Evolutionary conservation across 2,888 invertebrate species (phyloP).

Genomic region (Melinaea menophilus): DNA sequence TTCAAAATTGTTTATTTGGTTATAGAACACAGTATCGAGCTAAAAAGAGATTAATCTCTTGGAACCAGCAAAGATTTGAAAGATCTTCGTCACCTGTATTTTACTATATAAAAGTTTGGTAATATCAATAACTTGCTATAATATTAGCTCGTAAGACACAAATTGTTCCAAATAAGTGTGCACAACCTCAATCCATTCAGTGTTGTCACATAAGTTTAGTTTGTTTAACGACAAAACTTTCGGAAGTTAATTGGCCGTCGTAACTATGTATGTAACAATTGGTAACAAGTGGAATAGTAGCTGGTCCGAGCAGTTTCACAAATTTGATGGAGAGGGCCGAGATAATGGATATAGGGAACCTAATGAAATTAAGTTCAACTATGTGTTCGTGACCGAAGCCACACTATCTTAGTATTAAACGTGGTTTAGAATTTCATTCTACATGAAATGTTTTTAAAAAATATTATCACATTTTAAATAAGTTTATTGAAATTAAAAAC

Average conservation of each 20-base stretch:
- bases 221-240: conserved; percentile 18
- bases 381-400: conserved; percentile 38
- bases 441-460: too few relatives aligned
- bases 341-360: conserved; percentile 29
- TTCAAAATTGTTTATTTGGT: too few relatives aligned
- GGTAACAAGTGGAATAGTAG: conserved; percentile 38
- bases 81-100: too few relatives aligned
- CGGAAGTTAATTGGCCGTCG: conserved; percentile 37
- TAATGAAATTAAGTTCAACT: conserved; percentile 66
- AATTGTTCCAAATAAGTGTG: not conserved
- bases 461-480: too few relatives aligned
- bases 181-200: not conserved
- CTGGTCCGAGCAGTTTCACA: conserved; percentile 38
- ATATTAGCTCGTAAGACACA: not conserved
- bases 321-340: not conserved
- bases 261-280: conserved; percentile 31
- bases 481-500: too few relatives aligned
- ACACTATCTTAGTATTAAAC: conserved; percentile 7
- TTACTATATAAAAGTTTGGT: too few relatives aligned
- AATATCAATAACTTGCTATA: too few relatives aligned
- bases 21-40: too few relatives aligned
- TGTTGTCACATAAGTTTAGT: conserved; percentile 12
- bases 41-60: not conserved
- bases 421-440: not conserved
- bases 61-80: too few relatives aligned